A percentile compares a stretch with the other conserved stretches of the same genome.
Conservation (phyloP, 2,113 vertebrate genomes). For the Pachycephala philippinensis region DNA sequence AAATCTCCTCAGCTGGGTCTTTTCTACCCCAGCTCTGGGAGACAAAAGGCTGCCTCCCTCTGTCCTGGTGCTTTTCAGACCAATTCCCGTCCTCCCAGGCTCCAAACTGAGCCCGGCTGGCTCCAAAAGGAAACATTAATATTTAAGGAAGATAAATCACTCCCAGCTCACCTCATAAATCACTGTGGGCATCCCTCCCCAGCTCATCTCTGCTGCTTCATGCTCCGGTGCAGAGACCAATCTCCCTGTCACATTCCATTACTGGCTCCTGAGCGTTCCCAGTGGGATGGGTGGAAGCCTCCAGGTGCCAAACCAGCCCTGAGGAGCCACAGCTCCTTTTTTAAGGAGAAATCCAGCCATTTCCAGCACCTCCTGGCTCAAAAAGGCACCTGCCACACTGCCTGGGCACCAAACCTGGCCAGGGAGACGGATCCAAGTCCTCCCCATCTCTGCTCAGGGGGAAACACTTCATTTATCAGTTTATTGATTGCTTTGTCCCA, state of each 20-base stretch:
- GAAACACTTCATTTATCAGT: rapidly evolving
- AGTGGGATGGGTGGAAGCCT: neutral
- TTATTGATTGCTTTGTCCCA: neutral
- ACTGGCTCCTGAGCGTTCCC: neutral
- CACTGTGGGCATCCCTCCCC: neutral
- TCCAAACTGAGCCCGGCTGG: neutral
- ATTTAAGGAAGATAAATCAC: slow-evolving; percentile 47
- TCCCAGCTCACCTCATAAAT: neutral
- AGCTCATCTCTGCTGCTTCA: neutral
- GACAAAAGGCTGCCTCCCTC: neutral
- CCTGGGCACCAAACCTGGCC: neutral
- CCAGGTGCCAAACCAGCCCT: neutral
- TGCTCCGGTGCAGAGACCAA: neutral
- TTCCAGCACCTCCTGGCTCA: neutral
- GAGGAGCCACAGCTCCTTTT: neutral
- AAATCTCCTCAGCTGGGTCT: neutral
- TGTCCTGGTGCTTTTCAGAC: neutral
- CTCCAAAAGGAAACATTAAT: neutral
- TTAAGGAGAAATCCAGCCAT: neutral
- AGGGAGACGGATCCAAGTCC: neutral
- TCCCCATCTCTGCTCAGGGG: neutral
- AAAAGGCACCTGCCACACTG: neutral
- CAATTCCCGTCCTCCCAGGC: neutral
- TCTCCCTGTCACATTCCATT: neutral
- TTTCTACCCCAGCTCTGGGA: neutral